These are phyloP conservation scores for Rotaria macrura DNA, from an alignment of 2,888 invertebrate genomes.

Conservation along the genomic window DNA sequence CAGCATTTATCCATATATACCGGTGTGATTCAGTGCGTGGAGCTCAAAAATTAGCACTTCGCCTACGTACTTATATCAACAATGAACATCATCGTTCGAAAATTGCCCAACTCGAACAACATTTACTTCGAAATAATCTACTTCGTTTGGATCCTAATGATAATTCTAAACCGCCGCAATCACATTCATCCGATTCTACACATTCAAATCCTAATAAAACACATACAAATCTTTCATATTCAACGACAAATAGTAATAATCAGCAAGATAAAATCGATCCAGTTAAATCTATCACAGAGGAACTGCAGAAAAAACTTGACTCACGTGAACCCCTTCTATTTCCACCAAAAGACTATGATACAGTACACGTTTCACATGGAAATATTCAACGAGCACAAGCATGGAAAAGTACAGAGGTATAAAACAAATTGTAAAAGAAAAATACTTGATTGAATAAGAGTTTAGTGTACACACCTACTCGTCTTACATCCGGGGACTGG, in stretches of 20 bases:
- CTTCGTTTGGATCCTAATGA: not conserved
- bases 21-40: not conserved
- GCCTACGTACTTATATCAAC: not conserved
- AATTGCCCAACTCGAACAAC: not conserved
- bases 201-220: not conserved
- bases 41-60: conserved; percentile 1
- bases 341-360: conserved; percentile 18
- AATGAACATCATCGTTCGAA: not conserved
- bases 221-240: not conserved
- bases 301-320: conserved; percentile 6
- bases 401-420: conserved; percentile 19
- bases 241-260: not conserved
- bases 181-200: not conserved
- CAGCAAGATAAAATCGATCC: not conserved
- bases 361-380: not conserved
- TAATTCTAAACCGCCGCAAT: too few species aligned
- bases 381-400: not conserved
- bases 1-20: not conserved
- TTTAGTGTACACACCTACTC: not conserved
- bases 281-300: conserved; percentile 15
- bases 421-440: not conserved
- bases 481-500: not conserved
- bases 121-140: not conserved
- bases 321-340: not conserved
- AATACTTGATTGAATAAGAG: not conserved